Base-by-base conservation (phyloP, 2,888 invertebrate species). In the Sisyra terminalis region DNA sequence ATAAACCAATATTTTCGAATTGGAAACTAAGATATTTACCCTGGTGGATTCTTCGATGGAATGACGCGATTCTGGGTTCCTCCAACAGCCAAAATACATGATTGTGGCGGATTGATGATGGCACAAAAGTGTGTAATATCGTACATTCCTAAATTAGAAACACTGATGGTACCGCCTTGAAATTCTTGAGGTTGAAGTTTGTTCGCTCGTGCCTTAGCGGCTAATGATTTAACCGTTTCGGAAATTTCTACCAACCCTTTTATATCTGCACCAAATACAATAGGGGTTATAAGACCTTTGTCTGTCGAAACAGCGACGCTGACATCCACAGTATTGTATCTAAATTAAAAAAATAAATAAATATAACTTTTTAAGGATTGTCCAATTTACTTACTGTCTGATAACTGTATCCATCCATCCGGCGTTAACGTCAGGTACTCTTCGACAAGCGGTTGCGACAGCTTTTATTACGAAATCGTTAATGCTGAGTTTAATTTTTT, bases 381-480 rank as follows among this genome's bases (percentile, higher is more conserved):
- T 32, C 9, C 29, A 9, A 29, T 29, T 29, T 29, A 70, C 79
- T 71, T 63, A 93, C 88, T 93, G 86, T 67, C 96, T 75, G 55
- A 97, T 92, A 53, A 78, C 78, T 5, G 80, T 72, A 43, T 87
- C 94, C 78, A 93, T 78, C 96, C 96, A 99, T 45, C 89, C 78
- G 2, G 92, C 84, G 64, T 99, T 99, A 7, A 84, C 86, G 54
- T 90, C 82, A 0, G 96, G 96, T 43, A 97, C 86, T 59, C 84
- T 81, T 56, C 77, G 76, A 57, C 84, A 87, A 4, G 96, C 88
- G 48, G 83, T 69, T 3, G 94, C 93, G 14, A 86, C 75, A 0
- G 90, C 94, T 64, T 97, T 97, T 42, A 97, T 80, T 42, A 97
- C 79, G 55, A 97, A 92, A 65, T 97, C 97, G 57, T 96, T 97